Percentiles rank a stretch among this genome's conserved stretches.
phyloP scores from a whole-genome alignment of 2,888 invertebrate genomes.

The Epiblema foenella region DNA sequence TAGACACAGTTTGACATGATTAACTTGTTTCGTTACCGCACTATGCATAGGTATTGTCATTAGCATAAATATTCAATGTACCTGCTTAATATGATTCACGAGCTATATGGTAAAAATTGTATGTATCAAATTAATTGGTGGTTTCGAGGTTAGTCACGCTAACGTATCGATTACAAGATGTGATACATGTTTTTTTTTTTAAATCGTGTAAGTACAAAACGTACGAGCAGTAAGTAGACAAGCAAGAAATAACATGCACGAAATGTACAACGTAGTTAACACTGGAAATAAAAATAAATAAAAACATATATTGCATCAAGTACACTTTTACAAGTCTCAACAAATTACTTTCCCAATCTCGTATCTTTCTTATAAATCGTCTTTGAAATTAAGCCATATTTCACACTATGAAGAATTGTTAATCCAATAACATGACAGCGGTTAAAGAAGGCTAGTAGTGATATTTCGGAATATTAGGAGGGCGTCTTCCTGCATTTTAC shows the following conservation, averaged over 20 bases:
- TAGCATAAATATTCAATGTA: slow-evolving; percentile 28
- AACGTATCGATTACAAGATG: slow-evolving; percentile 13
- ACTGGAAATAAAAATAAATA: neutral
- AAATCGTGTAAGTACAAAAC: neutral
- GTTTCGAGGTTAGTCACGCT: slow-evolving; percentile 13
- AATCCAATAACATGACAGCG: neutral
- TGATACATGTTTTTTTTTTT: neutral
- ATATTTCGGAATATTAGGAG: slow-evolving; percentile 77
- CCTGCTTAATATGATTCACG: slow-evolving; percentile 9
- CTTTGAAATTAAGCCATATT: neutral
- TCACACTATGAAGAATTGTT: neutral
- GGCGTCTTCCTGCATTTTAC: slow-evolving; percentile 68
- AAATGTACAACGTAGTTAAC: neutral
- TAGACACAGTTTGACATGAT: neutral
- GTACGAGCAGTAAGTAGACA: neutral
- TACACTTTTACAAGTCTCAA: neutral
- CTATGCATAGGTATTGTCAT: slow-evolving; percentile 8
- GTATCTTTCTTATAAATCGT: neutral
- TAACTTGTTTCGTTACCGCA: neutral
- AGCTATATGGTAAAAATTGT: neutral
- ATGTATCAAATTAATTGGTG: slow-evolving; percentile 5
- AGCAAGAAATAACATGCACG: neutral
- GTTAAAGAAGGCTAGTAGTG: slow-evolving; percentile 46
- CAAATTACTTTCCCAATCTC: neutral
- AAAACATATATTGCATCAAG: neutral